Percentiles rank a stretch among this genome's conserved stretches.
Conservation (phyloP, 2,888 invertebrate species). For the Seira musarum region DNA sequence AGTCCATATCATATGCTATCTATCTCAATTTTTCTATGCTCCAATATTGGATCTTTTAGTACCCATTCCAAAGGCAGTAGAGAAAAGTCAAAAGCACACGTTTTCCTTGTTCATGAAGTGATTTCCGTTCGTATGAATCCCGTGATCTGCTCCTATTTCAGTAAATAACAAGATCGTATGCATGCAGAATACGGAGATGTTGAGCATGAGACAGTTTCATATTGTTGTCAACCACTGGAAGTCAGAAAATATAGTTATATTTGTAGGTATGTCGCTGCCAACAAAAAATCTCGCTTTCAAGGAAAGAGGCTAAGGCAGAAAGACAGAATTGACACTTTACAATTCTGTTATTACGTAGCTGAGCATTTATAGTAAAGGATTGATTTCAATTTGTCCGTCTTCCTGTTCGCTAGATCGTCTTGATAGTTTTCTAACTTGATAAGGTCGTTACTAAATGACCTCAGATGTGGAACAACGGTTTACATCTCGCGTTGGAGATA, state of each 20-base stretch:
- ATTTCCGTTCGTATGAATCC: conserved; percentile 9
- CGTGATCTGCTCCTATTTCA: conserved; percentile 7
- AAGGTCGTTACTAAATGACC: too few species aligned
- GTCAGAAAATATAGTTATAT: too few species aligned
- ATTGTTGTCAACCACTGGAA: conserved; percentile 7
- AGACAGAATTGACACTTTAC: background rate
- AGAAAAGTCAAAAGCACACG: conserved; percentile 10
- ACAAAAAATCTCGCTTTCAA: background rate
- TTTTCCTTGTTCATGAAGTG: conserved; percentile 16
- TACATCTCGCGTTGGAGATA: too few species aligned
- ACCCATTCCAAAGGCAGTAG: conserved; percentile 5
- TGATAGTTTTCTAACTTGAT: too few species aligned
- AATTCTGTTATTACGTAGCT: background rate
- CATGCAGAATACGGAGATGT: conserved; percentile 4
- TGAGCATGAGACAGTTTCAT: conserved; percentile 11
- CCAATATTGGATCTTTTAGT: conserved; percentile 6
- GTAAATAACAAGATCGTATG: conserved; percentile 15
- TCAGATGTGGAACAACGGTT: too few species aligned
- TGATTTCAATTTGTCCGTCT: background rate
- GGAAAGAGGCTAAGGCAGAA: background rate
- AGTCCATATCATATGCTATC: conserved; percentile 4
- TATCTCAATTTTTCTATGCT: background rate
- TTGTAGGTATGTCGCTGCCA: background rate
- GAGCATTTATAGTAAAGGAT: too few species aligned
- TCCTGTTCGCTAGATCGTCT: too few species aligned